Percentiles rank a stretch among this genome's conserved stretches.
Evolutionary conservation across 2,888 invertebrate species (phyloP).

Genomic region (Pherbina coryleti): DNA sequence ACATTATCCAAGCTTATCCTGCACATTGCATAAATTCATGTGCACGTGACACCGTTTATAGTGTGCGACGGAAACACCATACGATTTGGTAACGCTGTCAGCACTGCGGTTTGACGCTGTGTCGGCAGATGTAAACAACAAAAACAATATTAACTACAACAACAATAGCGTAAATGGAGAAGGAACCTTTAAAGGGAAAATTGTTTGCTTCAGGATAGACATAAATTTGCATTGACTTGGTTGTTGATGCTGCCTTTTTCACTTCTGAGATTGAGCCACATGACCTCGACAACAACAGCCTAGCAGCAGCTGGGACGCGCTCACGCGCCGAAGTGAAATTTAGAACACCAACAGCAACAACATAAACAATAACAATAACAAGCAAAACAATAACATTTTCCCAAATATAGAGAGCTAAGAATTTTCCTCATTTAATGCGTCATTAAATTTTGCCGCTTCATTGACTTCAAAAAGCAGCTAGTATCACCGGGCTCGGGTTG

Average conservation of each 20-base stretch:
- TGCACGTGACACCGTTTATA: constrained; percentile 6
- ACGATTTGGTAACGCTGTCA: background rate
- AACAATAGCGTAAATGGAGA: background rate
- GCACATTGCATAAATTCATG: background rate
- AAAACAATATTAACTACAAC: background rate
- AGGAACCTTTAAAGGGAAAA: background rate
- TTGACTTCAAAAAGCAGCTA: constrained; percentile 19
- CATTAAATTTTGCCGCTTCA: constrained; percentile 39
- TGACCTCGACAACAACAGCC: constrained; percentile 3
- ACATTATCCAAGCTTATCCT: background rate
- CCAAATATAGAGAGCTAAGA: background rate
- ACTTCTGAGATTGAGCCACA: too few relatives aligned
- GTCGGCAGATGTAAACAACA: background rate
- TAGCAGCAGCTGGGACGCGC: background rate
- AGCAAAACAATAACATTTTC: constrained; percentile 38
- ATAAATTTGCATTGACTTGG: constrained; percentile 4
- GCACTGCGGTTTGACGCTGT: background rate
- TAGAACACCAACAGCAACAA: constrained; percentile 17
- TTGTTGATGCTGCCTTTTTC: constrained; percentile 12
- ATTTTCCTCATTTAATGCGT: background rate
- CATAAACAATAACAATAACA: background rate
- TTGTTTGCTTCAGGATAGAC: background rate
- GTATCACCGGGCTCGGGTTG: background rate
- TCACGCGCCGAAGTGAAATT: background rate
- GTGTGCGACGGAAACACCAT: background rate